Evolutionary conservation across 2,113 vertebrate species (phyloP).

Genomic region (Lipophrys pholis): DNA sequence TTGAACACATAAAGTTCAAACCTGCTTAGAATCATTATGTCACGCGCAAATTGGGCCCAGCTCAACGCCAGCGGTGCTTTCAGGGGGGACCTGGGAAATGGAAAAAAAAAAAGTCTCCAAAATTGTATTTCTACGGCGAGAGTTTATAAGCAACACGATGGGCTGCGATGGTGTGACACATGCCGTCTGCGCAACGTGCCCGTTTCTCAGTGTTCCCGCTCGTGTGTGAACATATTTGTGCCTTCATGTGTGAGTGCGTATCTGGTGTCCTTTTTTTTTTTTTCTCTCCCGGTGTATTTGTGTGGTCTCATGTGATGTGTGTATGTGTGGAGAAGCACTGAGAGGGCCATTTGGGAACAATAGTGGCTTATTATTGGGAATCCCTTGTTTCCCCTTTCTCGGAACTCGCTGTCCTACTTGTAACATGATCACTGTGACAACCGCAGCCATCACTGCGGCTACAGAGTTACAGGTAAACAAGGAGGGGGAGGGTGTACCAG

Average conservation of each 20-base stretch:
- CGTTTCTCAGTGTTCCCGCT: conserved; percentile 14
- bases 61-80: not conserved
- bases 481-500: conserved; percentile 18
- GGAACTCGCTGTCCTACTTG: conserved; percentile 77
- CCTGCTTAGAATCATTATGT: not conserved
- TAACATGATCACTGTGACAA: conserved; percentile 78
- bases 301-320: conserved; percentile 8
- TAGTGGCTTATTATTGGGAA: conserved; percentile 71
- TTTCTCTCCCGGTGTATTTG: conserved; percentile 14
- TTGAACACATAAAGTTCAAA: not conserved
- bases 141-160: too few relatives aligned
- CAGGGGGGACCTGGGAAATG: not conserved
- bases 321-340: conserved; percentile 27
- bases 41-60: not conserved
- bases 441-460: conserved; percentile 57
- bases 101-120: too few relatives aligned
- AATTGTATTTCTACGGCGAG: too few relatives aligned
- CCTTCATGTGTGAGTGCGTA: conserved; percentile 30
- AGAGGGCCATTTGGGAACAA: conserved; percentile 70
- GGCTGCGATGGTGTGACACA: too few relatives aligned
- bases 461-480: conserved; percentile 77
- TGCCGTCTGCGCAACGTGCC: not conserved
- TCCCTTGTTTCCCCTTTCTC: conserved; percentile 69
- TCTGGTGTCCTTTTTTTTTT: conserved; percentile 30
- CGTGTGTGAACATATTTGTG: conserved; percentile 36